Percentiles rank a stretch among this genome's conserved stretches.
Conservation (phyloP, 2,797 vertebrate species). For the Myotis vivesi region DNA sequence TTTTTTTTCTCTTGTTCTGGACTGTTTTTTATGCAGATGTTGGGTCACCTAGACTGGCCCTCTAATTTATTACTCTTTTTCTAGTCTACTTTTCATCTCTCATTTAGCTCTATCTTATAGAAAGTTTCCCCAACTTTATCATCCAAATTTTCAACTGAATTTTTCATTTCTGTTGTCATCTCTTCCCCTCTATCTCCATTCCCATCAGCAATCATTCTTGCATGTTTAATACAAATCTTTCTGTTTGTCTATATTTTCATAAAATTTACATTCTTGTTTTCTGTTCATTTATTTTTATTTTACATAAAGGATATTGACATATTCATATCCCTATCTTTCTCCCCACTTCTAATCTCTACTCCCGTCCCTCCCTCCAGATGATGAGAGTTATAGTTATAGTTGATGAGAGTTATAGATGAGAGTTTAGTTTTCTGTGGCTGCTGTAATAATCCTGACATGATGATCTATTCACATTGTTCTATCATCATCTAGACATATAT, state of each 20-base stretch:
- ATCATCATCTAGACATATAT: not conserved
- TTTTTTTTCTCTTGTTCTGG: not conserved
- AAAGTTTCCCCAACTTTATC: not conserved
- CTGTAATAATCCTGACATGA: not conserved
- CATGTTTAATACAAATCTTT: not conserved
- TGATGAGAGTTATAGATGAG: not conserved
- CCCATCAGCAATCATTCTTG: not conserved
- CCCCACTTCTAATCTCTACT: not conserved
- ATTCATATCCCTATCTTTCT: not conserved
- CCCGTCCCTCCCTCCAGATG: not conserved
- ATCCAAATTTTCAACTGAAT: not conserved
- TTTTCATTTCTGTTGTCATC: conserved; percentile 17
- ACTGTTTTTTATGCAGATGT: not conserved
- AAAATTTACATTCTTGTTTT: conserved; percentile 10
- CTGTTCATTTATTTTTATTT: not conserved
- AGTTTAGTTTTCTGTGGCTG: not conserved
- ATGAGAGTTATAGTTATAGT: not conserved
- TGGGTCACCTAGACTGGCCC: not conserved
- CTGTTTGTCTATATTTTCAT: not conserved
- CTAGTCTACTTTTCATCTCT: not conserved
- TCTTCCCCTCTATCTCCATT: not conserved
- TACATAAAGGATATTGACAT: not conserved
- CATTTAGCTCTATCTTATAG: not conserved
- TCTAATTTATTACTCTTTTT: not conserved
- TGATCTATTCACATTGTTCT: not conserved